A percentile compares a stretch with the other conserved stretches of the same genome.
Conservation (phyloP, 2,113 vertebrate genomes). For the Corythaixoides concolor region DNA sequence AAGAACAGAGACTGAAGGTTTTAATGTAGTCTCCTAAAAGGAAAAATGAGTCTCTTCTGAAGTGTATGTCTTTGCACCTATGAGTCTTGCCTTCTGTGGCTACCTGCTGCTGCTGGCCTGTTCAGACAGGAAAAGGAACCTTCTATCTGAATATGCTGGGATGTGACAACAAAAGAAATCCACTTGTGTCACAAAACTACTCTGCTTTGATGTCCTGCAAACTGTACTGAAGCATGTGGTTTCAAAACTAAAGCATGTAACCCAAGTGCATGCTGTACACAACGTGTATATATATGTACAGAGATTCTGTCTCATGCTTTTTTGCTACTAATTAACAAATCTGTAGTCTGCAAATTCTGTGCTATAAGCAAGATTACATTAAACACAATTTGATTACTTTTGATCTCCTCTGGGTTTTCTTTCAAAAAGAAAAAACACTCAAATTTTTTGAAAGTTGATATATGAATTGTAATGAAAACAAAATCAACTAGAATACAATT, state of each 20-base stretch:
- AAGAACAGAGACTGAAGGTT: conserved; percentile 46
- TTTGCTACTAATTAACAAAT: conserved; percentile 31
- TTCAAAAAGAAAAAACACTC: background rate
- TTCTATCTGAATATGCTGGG: background rate
- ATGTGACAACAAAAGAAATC: background rate
- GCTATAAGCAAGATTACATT: background rate
- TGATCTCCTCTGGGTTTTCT: background rate
- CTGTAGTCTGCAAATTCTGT: background rate
- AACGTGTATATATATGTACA: background rate
- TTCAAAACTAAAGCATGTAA: conserved; percentile 64
- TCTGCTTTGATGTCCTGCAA: conserved; percentile 56
- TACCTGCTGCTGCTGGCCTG: conserved; percentile 68
- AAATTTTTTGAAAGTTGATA: background rate
- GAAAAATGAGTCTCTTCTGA: conserved; percentile 43
- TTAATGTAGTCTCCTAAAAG: conserved; percentile 11
- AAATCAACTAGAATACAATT: background rate
- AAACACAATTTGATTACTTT: background rate
- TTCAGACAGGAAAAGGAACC: conserved; percentile 36
- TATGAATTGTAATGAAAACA: background rate
- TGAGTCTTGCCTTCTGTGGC: conserved; percentile 56
- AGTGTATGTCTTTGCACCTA: conserved; percentile 23
- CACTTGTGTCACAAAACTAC: background rate
- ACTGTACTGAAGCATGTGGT: conserved; percentile 65
- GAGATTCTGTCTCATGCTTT: background rate
- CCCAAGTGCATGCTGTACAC: conserved; percentile 59